Base-by-base conservation (phyloP, 2,888 invertebrate genomes). In the Drosophila monieri region DNA sequence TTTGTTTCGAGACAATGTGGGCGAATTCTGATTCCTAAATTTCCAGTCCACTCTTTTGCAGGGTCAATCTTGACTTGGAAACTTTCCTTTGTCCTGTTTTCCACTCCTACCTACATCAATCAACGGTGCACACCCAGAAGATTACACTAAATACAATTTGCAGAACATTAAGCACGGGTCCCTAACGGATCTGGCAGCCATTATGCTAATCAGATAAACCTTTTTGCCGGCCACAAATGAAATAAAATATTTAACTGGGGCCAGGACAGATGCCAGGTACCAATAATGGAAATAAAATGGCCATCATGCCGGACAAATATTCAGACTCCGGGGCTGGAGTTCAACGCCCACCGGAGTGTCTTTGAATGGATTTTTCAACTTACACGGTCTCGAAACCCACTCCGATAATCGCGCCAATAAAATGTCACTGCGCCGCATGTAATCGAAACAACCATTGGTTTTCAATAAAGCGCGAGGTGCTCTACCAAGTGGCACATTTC, bases 161-260 rank as follows among this genome's bases (percentile, higher is more conserved):
- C 52, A 65, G 57, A 41, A 73, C 71, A 71, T 73, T 73, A 57
- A 48, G 65, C 49, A 57, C 58, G 43, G 30, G 49, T 53, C 53
- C 71, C 71, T 43, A 60, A 49, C 52, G 61, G 39, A 35, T 35
- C 35, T 30, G 15, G 27, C 21, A 15, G 53, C 46, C 73, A 66
- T 71, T 71, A 73, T 73, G 73, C 65, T 72, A 66, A 73, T 72
- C 72, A 66, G 73, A 55, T 66, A 73, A 73, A 51, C 72, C 73
- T 52, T 69, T 69, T 65, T 56, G 39, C 37, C 27, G 32, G 43
- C 43, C 48, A 49, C 44, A 68, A 56, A 68, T 44, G 46, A 49
- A 60, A 49, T 70, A 41, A 41, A 41, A 41, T 41, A 15, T 41
- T 54, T 53, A 59, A 58, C 60, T 53, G 51, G 23, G 56, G 12